A percentile compares a stretch with the other conserved stretches of the same genome.
Evolutionary conservation across 2,797 vertebrate genomes (phyloP).

Genomic region (Smutsia gigantea): DNA sequence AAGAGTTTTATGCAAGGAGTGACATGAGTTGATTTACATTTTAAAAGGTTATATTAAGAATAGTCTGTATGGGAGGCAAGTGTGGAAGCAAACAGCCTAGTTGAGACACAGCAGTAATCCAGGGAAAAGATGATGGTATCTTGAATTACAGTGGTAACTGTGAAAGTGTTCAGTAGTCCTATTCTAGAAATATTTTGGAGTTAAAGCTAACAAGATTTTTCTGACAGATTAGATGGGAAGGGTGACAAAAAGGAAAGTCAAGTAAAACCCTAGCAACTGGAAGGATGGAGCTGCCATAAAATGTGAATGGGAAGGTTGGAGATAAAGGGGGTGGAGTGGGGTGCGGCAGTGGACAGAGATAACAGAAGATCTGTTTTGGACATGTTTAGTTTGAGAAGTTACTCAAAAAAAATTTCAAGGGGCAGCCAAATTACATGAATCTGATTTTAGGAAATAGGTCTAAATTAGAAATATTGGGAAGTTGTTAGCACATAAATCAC

Average conservation of each 20-base stretch:
- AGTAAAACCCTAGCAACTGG: not conserved
- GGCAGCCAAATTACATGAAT: not conserved
- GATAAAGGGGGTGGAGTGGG: not conserved
- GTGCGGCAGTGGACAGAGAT: not conserved
- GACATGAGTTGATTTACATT: constrained; percentile 38
- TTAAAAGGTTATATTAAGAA: constrained; percentile 3
- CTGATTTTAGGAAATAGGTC: not conserved
- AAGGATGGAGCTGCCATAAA: not conserved
- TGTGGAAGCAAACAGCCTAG: not conserved
- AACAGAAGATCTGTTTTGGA: not conserved
- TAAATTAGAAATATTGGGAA: not conserved
- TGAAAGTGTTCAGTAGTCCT: not conserved
- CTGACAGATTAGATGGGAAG: not conserved
- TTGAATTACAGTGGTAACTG: not conserved
- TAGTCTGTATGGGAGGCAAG: not conserved
- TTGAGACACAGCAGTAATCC: constrained; percentile 20
- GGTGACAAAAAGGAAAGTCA: not conserved
- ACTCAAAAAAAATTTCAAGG: not conserved
- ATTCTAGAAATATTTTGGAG: constrained; percentile 20
- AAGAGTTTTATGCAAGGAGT: not conserved
- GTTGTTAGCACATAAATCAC: not conserved
- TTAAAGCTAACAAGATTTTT: constrained; percentile 11
- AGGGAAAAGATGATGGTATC: not conserved
- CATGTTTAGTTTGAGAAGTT: not conserved
- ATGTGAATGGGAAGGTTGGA: not conserved